Evolutionary conservation across 1,140 invertebrate genomes (phyloP), one percentile per base, ranked within the genome.

Genomic region (Brachystomella parvula): DNA sequence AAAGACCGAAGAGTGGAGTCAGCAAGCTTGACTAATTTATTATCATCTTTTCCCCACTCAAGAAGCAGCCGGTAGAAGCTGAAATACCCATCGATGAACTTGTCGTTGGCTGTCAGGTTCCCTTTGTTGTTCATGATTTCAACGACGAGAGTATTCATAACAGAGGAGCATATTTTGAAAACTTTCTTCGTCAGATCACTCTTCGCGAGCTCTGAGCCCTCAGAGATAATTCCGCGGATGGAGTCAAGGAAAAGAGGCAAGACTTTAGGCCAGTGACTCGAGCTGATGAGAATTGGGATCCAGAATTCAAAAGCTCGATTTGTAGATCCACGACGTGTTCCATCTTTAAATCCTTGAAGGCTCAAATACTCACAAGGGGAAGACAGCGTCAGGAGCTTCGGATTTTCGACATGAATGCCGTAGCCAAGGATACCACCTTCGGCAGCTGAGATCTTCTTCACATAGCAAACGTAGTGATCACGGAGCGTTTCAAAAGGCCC

Each of bases 21-120:
- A 30, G 59, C 59, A 35, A 31, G 9, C 15, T 19, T 15, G 15
- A 29, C 31, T n/a, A 61, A 9, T 12, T 26, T 33, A 15, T 31
- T 15, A 26, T 35, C 2, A 1, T 44, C 56, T 60, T 58, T 26
- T 2, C 32, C 21, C 30, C 21, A 60, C 26, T 39, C 29, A 6
- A 17, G 12, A 19, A 65, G n/a, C 2, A 65, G 57, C 29, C 64
- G 0, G n/a, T 59, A 65, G 29, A 65, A 28, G 0, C 56, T 19
- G 29, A 65, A 49, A 47, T 65, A 65, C 19, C 56, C 64, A 47
- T 65, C 60, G 29, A 65, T 65, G 29, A 65, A 65, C 49, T 65
- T 65, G 39, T 65, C 64, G 21, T 65, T 65, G n/a, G 64, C 64
- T 29, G 64, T 65, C 9, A 32, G 17, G 21, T 59, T 29, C n/a